A percentile compares a stretch with the other conserved stretches of the same genome.
These are phyloP conservation scores for Stegostoma tigrinum DNA, from an alignment of 2,113 vertebrate species.

Conservation along the genomic window DNA sequence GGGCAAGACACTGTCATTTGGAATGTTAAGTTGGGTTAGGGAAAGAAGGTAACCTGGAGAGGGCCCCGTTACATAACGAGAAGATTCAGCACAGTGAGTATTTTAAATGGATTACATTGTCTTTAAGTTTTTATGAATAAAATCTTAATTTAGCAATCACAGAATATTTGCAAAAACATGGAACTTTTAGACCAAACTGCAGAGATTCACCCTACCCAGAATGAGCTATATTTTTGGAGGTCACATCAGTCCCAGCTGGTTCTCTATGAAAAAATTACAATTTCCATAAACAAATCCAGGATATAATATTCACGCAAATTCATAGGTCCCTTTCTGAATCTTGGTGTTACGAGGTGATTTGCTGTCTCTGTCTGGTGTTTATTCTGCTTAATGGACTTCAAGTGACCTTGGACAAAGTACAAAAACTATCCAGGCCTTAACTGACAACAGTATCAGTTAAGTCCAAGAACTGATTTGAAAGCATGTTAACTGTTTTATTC, in stretches of 20 bases:
- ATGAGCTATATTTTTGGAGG: background rate
- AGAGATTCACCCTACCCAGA: background rate
- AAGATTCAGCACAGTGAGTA: background rate
- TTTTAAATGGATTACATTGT: background rate
- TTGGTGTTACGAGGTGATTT: background rate
- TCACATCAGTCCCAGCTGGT: background rate
- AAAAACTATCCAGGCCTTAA: background rate
- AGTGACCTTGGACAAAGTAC: background rate
- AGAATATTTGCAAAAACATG: background rate
- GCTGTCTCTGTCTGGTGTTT: background rate
- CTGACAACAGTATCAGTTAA: background rate
- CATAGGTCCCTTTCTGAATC: background rate
- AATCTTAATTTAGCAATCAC: background rate
- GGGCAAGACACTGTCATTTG: background rate
- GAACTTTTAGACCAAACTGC: background rate
- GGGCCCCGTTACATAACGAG: background rate
- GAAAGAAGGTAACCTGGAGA: background rate
- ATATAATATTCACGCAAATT: background rate
- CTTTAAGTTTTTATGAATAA: background rate
- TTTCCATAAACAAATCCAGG: background rate
- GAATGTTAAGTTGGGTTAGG: background rate
- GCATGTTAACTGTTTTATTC: background rate
- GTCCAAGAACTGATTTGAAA: background rate
- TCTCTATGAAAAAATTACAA: background rate
- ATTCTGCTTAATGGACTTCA: background rate